phyloP scores from a whole-genome alignment of 2,888 invertebrate species.

The Pelosia muscerda region DNA sequence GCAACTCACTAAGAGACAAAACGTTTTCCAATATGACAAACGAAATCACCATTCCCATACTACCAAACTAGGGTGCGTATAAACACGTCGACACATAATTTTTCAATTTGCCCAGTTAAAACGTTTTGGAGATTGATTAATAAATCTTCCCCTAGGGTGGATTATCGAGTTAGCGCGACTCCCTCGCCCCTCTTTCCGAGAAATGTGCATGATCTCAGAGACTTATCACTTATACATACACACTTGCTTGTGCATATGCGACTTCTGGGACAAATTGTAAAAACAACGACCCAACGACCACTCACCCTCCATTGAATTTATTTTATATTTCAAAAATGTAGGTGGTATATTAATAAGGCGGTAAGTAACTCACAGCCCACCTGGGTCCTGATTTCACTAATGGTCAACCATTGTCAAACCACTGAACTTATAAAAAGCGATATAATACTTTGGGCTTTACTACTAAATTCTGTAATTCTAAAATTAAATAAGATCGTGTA shows the following conservation, averaged over 20 bases:
- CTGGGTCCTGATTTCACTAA: too few species aligned
- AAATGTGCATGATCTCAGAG: slow-evolving; percentile 56
- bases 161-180: slow-evolving; percentile 57
- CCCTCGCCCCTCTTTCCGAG: slow-evolving; percentile 51
- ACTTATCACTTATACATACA: slow-evolving; percentile 43
- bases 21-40: slow-evolving; percentile 18
- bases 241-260: slow-evolving; percentile 32
- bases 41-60: slow-evolving; percentile 52
- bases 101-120: slow-evolving; percentile 82
- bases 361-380: too few species aligned
- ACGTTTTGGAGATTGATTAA: slow-evolving; percentile 81
- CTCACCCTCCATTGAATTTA: too few species aligned
- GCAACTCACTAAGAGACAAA: not conserved
- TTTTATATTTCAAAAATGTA: too few species aligned
- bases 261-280: slow-evolving; percentile 44
- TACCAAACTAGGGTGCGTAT: slow-evolving; percentile 52
- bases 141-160: slow-evolving; percentile 75
- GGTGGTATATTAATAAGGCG: too few species aligned
- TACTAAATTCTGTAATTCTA: too few species aligned
- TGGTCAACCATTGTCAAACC: too few species aligned
- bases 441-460: too few species aligned
- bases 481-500: too few species aligned
- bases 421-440: too few species aligned
- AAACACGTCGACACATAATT: slow-evolving; percentile 76
- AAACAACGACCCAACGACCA: slow-evolving; percentile 18